Evolutionary conservation across 2,888 invertebrate genomes (phyloP).

Genomic region (Drosophila robusta): DNA sequence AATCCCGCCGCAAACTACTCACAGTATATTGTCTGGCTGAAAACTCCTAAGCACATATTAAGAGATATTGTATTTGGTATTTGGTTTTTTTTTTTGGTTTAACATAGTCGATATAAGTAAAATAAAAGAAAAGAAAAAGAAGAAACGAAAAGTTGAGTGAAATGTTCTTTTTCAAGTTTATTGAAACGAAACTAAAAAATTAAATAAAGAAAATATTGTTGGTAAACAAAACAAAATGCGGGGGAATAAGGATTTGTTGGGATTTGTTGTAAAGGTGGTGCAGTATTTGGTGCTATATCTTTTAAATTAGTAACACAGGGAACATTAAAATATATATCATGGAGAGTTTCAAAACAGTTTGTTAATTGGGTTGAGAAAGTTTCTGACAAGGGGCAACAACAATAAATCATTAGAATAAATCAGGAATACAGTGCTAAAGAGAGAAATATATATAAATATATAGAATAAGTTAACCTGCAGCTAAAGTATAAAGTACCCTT

Average conservation of each 20-base stretch:
- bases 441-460: background rate
- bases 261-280: conserved; percentile 5
- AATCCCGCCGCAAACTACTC: conserved; percentile 75
- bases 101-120: conserved; percentile 40
- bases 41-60: conserved; percentile 82
- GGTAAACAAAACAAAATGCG: conserved; percentile 30
- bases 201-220: background rate
- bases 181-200: conserved; percentile 24
- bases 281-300: conserved; percentile 14
- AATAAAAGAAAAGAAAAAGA: conserved; percentile 75
- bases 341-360: background rate
- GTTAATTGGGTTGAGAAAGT: background rate
- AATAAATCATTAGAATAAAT: background rate
- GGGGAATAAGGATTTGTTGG: background rate
- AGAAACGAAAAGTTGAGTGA: conserved; percentile 69
- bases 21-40: conserved; percentile 85
- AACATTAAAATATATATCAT: background rate
- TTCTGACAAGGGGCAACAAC: background rate
- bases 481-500: no score
- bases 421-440: background rate
- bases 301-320: conserved; percentile 14
- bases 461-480: background rate
- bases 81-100: conserved; percentile 40
- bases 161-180: conserved; percentile 38
- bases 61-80: conserved; percentile 68